These are phyloP conservation scores for Sclerurus mexicanus DNA, from an alignment of 2,113 vertebrate genomes.

Conservation along the genomic window DNA sequence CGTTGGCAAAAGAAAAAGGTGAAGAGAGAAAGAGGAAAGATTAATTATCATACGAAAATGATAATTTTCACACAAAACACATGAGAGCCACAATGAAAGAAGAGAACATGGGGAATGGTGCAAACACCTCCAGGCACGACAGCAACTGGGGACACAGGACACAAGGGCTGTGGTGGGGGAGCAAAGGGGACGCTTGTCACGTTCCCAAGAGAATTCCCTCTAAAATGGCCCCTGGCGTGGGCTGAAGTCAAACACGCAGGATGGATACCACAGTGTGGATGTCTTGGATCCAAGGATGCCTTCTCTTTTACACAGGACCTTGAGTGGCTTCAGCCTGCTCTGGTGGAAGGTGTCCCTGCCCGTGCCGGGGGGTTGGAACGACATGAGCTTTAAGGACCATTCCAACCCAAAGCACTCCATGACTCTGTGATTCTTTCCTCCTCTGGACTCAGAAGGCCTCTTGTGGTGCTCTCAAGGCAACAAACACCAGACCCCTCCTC, in stretches of 20 bases:
- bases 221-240: rapidly evolving
- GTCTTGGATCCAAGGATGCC: rapidly evolving
- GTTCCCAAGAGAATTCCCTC: background rate
- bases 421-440: rapidly evolving
- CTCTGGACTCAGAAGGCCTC: background rate
- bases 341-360: background rate
- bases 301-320: background rate
- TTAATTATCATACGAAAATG: background rate
- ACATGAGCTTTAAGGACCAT: too few species aligned
- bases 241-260: rapidly evolving
- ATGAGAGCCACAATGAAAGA: background rate
- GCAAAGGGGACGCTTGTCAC: background rate
- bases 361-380: too few species aligned
- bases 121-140: background rate
- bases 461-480: background rate
- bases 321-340: background rate
- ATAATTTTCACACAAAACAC: background rate
- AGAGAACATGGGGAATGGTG: rapidly evolving
- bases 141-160: background rate
- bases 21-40: conserved; percentile 61
- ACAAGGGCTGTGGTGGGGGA: rapidly evolving
- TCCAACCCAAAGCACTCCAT: background rate
- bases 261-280: rapidly evolving
- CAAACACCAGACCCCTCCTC: rapidly evolving
- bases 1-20: conserved; percentile 49